A percentile compares a stretch with the other conserved stretches of the same genome.
Evolutionary conservation across 2,113 vertebrate species (phyloP).

Genomic region (Caloenas nicobarica): DNA sequence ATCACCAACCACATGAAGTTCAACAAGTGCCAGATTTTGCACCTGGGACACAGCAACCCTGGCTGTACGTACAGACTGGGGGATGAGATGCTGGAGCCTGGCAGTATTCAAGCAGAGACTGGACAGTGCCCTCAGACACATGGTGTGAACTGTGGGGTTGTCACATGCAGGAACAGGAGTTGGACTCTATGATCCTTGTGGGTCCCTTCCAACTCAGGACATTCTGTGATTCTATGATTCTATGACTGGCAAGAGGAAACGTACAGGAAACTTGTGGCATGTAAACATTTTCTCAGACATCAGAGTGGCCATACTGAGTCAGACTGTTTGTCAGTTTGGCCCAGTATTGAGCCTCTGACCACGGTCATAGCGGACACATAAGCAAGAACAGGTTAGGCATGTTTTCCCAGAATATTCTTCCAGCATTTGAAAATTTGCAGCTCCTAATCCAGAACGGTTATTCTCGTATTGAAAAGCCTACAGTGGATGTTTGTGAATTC

Average conservation of each 20-base stretch:
- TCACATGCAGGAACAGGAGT: no score
- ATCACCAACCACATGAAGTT: no score
- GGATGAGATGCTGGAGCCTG: no score
- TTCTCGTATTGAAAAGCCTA: not conserved
- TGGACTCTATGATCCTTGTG: no score
- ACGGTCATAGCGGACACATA: rapidly evolving
- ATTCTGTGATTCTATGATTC: no score
- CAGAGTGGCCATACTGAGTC: not conserved
- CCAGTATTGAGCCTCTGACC: not conserved
- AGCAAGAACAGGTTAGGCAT: not conserved
- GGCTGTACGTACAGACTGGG: no score
- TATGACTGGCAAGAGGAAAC: not conserved
- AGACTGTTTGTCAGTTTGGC: not conserved
- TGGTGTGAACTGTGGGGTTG: no score
- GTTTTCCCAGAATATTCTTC: not conserved
- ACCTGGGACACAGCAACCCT: no score
- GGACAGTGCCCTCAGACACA: no score
- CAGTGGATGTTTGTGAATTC: not conserved
- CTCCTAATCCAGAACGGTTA: not conserved
- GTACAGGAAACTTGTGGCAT: not conserved
- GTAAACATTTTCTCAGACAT: rapidly evolving
- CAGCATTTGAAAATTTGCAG: not conserved
- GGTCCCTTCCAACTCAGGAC: no score
- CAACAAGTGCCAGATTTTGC: no score
- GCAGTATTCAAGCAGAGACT: no score